Evolutionary conservation across 2,797 vertebrate species (phyloP).

Genomic region (Crocidura indochinensis): DNA sequence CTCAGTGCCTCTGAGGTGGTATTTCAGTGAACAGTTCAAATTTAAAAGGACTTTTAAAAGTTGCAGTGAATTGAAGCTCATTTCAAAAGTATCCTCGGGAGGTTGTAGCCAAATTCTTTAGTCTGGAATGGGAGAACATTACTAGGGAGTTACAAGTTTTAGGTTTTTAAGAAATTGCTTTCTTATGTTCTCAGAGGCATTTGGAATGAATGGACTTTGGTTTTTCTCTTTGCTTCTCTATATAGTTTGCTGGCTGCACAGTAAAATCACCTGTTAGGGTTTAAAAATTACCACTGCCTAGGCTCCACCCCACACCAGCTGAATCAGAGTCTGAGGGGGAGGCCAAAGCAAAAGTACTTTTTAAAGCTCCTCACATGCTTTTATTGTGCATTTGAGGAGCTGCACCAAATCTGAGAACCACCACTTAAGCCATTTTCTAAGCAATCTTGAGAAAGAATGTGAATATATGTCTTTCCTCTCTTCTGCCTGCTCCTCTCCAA

Average conservation of each 20-base stretch:
- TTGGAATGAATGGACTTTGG: constrained; percentile 39
- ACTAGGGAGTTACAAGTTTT: constrained; percentile 31
- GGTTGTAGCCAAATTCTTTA: constrained; percentile 40
- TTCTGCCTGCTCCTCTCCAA: constrained; percentile 60
- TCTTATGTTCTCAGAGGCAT: constrained; percentile 11
- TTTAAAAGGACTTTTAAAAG: constrained; percentile 41
- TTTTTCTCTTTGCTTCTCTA: constrained; percentile 54
- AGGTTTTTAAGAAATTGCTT: constrained; percentile 53
- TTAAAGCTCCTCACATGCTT: constrained; percentile 53
- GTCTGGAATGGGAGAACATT: constrained; percentile 39
- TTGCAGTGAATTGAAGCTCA: constrained; percentile 54
- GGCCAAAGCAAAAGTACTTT: constrained; percentile 38
- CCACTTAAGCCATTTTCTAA: constrained; percentile 51
- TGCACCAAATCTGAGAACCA: constrained; percentile 65
- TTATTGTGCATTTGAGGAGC: constrained; percentile 37
- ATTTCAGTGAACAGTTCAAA: constrained; percentile 68
- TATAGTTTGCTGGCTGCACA: not conserved
- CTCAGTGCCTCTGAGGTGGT: constrained; percentile 76
- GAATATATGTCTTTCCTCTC: constrained; percentile 17
- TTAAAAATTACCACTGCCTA: constrained; percentile 48
- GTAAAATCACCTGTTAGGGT: constrained; percentile 52
- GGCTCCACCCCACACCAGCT: not conserved
- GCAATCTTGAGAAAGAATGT: constrained; percentile 46
- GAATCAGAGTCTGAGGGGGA: constrained; percentile 57
- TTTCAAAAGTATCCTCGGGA: constrained; percentile 28